These are phyloP conservation scores for Danio tinwini DNA, from an alignment of 2,797 vertebrate genomes.

Conservation along the genomic window DNA sequence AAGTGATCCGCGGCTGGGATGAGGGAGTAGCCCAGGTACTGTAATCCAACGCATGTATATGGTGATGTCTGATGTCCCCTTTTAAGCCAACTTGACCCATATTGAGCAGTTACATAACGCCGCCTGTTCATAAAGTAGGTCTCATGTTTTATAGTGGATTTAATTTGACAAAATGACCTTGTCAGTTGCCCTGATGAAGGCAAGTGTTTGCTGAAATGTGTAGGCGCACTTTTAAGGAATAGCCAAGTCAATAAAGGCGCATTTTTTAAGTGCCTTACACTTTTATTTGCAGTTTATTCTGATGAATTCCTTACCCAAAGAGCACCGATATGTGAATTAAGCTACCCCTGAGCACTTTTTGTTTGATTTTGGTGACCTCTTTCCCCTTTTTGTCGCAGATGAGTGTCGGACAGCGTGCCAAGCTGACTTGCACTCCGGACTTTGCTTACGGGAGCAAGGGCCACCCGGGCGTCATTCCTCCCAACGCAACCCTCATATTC, in stretches of 20 bases:
- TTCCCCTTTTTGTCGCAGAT: constrained; percentile 72
- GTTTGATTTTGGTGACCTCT: neutral
- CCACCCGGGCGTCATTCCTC: constrained; percentile 88
- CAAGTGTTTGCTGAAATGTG: no score
- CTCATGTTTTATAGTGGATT: neutral
- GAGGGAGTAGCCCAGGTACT: constrained; percentile 87
- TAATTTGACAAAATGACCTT: neutral
- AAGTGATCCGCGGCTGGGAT: constrained; percentile 91
- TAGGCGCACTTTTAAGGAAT: neutral
- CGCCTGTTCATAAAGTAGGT: constrained; percentile 10
- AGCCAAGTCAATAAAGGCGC: neutral
- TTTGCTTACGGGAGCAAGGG: constrained; percentile 85
- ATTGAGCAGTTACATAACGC: neutral
- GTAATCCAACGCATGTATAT: neutral
- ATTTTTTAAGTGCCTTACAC: neutral
- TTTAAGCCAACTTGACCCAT: neutral
- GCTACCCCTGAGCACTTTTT: neutral
- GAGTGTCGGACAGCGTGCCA: constrained; percentile 88
- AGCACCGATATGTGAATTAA: no score
- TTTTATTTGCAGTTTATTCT: constrained; percentile 35
- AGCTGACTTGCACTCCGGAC: constrained; percentile 86
- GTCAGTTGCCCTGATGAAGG: neutral
- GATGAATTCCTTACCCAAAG: neutral
- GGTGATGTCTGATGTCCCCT: neutral
- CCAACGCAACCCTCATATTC: constrained; percentile 82